A percentile compares a stretch with the other conserved stretches of the same genome.
These are phyloP conservation scores for Drosophila setosimentum DNA, from an alignment of 2,888 invertebrate species.

Conservation along the genomic window DNA sequence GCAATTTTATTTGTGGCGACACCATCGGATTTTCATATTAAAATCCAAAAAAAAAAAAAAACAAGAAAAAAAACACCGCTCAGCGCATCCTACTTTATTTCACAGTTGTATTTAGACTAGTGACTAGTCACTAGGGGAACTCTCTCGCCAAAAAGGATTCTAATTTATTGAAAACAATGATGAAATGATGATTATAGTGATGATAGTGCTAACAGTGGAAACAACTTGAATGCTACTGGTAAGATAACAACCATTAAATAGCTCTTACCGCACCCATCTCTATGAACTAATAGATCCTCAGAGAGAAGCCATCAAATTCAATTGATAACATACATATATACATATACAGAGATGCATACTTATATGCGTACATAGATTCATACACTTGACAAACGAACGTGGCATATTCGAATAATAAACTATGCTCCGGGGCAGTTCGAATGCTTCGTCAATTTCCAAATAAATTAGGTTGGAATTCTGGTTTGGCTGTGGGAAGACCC, in stretches of 20 bases:
- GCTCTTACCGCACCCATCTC: neutral
- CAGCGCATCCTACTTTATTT: neutral
- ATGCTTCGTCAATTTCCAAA: conserved; percentile 69
- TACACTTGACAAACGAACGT: conserved; percentile 46
- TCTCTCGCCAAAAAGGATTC: neutral
- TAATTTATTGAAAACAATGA: neutral
- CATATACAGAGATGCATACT: neutral
- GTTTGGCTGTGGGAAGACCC: neutral
- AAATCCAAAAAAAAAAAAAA: too few species aligned
- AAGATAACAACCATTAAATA: neutral
- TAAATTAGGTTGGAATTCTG: conserved; percentile 41
- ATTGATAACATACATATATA: neutral
- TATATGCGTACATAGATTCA: neutral
- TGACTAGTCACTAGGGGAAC: neutral
- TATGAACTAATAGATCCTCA: neutral
- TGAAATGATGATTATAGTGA: neutral
- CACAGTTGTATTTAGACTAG: neutral
- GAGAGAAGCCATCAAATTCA: neutral
- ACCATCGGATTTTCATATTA: neutral
- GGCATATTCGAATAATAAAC: conserved; percentile 64
- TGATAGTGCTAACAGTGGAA: neutral
- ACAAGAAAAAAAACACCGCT: too few species aligned
- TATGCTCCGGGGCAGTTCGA: conserved; percentile 51
- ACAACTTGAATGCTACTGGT: neutral
- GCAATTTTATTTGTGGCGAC: conserved; percentile 4